Evolutionary conservation across 1,140 invertebrate species (phyloP).

Genomic region (Ctenoplectra terminalis): DNA sequence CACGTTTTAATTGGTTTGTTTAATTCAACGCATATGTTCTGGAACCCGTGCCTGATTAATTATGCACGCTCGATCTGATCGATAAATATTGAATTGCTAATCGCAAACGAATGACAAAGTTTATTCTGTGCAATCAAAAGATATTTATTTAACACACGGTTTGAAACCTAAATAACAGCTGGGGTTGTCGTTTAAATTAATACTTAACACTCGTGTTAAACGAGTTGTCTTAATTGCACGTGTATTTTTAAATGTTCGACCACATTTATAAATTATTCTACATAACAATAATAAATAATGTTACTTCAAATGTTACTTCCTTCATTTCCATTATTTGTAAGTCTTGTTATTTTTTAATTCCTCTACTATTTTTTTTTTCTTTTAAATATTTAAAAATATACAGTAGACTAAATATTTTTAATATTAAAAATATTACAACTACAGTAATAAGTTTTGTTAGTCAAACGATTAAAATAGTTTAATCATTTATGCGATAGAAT

Average conservation of each 20-base stretch:
- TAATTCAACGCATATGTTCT: background rate
- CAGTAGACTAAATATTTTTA: background rate
- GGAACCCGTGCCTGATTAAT: background rate
- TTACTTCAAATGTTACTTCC: background rate
- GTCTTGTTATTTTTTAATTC: background rate
- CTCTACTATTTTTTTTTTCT: background rate
- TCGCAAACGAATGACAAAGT: background rate
- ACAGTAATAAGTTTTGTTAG: background rate
- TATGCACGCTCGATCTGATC: no score
- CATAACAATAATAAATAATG: background rate
- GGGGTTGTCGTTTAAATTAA: background rate
- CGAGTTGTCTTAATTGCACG: no score
- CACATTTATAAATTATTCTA: no score
- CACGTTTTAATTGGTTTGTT: background rate
- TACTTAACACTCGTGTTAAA: background rate
- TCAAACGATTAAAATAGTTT: background rate
- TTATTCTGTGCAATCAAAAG: background rate
- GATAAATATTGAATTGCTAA: background rate
- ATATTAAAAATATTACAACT: background rate
- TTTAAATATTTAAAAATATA: background rate
- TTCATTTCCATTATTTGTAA: background rate
- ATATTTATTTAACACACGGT: background rate
- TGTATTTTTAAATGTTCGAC: background rate
- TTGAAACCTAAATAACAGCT: background rate
- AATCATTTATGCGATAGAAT: background rate